Evolutionary conservation across 2,888 invertebrate species (phyloP).

Genomic region (Ditula angustiorana): DNA sequence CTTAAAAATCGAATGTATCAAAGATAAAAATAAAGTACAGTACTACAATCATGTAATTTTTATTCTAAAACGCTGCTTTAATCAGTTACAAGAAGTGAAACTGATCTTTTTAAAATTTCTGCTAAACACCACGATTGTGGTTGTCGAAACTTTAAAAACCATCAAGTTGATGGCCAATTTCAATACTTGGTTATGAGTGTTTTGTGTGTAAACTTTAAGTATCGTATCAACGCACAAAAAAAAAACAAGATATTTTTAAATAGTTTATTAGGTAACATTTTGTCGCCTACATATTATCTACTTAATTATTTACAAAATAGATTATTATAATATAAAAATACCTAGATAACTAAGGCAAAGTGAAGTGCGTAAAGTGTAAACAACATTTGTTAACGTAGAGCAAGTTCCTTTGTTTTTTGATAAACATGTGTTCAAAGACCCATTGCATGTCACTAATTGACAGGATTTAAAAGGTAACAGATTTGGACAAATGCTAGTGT

Average conservation of each 20-base stretch:
- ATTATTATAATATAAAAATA: conserved; percentile 32
- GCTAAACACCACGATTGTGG: no score
- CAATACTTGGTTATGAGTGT: no score
- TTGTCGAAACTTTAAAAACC: no score
- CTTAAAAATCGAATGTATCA: conserved; percentile 60
- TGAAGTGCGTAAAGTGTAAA: conserved; percentile 1
- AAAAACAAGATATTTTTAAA: conserved; percentile 22
- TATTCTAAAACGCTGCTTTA: no score
- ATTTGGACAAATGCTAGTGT: no score
- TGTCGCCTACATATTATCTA: conserved; percentile 26
- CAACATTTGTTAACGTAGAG: conserved; percentile 31
- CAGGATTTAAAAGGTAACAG: no score
- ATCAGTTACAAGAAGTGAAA: no score
- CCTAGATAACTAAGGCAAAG: conserved; percentile 24
- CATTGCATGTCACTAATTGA: no score
- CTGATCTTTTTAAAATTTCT: no score
- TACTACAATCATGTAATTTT: not conserved
- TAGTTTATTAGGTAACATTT: conserved; percentile 41
- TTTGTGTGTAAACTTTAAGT: no score
- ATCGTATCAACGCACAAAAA: not conserved
- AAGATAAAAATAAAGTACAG: conserved; percentile 55
- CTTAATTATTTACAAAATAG: conserved; percentile 37
- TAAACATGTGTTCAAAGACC: no score
- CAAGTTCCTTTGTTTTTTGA: not conserved
- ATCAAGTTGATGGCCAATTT: no score